Evolutionary conservation across 2,888 invertebrate genomes (phyloP).

Genomic region (Belgica antarctica): DNA sequence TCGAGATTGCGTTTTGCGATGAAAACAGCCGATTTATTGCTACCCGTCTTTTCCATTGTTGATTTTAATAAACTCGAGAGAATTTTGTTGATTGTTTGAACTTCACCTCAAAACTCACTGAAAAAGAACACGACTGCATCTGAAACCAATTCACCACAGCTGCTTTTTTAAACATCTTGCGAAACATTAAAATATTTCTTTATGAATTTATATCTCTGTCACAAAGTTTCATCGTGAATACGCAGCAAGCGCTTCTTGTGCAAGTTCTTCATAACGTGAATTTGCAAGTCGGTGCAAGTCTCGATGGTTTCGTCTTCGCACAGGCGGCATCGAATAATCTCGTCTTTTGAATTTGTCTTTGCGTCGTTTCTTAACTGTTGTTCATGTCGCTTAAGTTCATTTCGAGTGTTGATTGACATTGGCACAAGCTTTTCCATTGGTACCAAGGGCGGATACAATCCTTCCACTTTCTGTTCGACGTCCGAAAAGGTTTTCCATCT

Average conservation of each 20-base stretch:
- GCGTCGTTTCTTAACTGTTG: no score
- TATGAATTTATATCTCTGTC: no score
- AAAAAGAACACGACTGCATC: no score
- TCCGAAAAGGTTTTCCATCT: no score
- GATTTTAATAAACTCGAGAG: no score
- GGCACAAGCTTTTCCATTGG: neutral
- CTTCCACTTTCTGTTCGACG: neutral
- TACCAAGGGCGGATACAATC: neutral
- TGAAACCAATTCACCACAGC: no score
- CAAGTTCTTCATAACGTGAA: neutral
- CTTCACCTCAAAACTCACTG: no score
- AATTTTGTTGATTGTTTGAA: no score
- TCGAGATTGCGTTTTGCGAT: slow-evolving; percentile 38
- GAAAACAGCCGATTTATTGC: slow-evolving; percentile 15
- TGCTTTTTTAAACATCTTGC: no score
- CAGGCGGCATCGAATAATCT: neutral
- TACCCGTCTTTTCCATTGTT: slow-evolving; percentile 9
- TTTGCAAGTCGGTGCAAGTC: neutral
- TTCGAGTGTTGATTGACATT: neutral
- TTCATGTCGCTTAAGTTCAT: neutral
- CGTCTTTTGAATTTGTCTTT: no score
- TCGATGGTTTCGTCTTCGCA: neutral
- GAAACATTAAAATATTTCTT: no score
- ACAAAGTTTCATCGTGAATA: neutral
- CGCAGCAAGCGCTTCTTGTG: neutral